These are phyloP conservation scores for Pseudotriccus pelzelni DNA, from an alignment of 2,797 vertebrate genomes.

Conservation along the genomic window DNA sequence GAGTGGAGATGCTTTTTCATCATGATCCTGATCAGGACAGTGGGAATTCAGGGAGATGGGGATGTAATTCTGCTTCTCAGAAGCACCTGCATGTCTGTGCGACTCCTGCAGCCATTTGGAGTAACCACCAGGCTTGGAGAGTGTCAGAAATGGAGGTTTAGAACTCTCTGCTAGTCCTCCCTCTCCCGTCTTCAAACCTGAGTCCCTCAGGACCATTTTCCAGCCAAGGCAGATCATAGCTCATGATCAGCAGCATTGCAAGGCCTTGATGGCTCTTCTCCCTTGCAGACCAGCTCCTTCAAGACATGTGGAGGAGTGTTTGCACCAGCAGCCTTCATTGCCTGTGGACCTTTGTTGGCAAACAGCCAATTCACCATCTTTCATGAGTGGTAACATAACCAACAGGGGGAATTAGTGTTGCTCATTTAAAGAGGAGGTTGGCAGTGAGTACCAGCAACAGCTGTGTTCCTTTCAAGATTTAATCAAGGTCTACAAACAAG, in stretches of 20 bases:
- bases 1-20: background rate
- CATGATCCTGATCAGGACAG: background rate
- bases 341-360: slow-evolving; percentile 20
- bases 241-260: background rate
- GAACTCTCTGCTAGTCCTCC: background rate
- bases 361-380: slow-evolving; percentile 35
- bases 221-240: background rate
- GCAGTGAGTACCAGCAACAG: slow-evolving; percentile 36
- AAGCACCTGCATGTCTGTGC: fast-evolving
- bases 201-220: background rate
- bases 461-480: slow-evolving; percentile 35
- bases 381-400: background rate
- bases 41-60: background rate
- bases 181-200: background rate
- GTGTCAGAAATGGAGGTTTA: background rate
- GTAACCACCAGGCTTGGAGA: background rate
- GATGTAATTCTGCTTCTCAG: background rate
- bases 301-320: background rate
- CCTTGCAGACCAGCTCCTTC: background rate
- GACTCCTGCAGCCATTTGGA: background rate
- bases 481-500: slow-evolving; percentile 51
- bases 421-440: slow-evolving; percentile 49
- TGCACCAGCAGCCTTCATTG: background rate
- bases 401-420: slow-evolving; percentile 1
- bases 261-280: background rate